These are phyloP conservation scores for Paratilapia polleni DNA, from an alignment of 2,113 vertebrate species.

Conservation along the genomic window DNA sequence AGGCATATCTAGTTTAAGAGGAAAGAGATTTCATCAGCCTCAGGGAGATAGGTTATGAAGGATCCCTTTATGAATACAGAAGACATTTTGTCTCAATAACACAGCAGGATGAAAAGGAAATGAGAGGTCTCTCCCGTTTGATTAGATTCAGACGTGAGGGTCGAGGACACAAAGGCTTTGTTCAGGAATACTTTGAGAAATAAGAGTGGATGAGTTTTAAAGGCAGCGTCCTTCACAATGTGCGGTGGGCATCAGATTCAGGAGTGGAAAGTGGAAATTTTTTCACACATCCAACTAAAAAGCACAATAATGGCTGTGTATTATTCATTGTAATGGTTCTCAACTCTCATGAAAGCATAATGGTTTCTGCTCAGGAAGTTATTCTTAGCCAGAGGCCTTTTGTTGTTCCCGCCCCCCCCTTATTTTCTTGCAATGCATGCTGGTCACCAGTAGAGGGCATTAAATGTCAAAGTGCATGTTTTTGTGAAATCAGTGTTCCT, in stretches of 20 bases:
- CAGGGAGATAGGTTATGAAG: background rate
- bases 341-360: background rate
- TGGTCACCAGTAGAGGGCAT: slow-evolving; percentile 9
- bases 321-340: background rate
- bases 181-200: background rate
- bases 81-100: slow-evolving; percentile 15
- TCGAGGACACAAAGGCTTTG: background rate
- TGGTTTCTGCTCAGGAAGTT: background rate
- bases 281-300: background rate
- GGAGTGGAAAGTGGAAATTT: background rate
- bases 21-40: slow-evolving; percentile 11
- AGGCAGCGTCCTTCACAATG: background rate
- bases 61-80: slow-evolving; percentile 5
- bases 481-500: background rate
- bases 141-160: slow-evolving; percentile 3
- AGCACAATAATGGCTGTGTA: background rate
- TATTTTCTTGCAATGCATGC: background rate
- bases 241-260: background rate
- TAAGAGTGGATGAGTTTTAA: background rate
- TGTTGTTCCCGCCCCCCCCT: too few species aligned
- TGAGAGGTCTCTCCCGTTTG: background rate
- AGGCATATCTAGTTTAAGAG: background rate
- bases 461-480: background rate
- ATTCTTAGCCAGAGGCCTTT: background rate
- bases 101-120: slow-evolving; percentile 11